Conservation (phyloP, 2,113 vertebrate species). For the Recurvirostra avosetta region DNA sequence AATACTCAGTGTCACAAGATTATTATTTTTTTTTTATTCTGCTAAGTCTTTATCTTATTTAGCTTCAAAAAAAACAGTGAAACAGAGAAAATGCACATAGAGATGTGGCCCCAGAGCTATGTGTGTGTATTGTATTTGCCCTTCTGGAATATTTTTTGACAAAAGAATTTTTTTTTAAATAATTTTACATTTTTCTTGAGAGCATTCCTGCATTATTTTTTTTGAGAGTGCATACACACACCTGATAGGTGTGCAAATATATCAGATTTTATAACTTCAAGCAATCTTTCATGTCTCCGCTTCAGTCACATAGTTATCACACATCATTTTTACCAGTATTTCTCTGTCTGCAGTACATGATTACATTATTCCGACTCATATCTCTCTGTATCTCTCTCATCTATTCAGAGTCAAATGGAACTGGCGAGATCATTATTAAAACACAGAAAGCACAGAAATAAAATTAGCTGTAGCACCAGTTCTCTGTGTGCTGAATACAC, state of each 20-base stretch:
- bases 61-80: background rate
- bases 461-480: background rate
- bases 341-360: background rate
- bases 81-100: background rate
- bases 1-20: accelerated
- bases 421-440: slow-evolving; percentile 10
- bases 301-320: background rate
- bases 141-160: background rate
- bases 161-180: background rate
- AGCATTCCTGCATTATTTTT: background rate
- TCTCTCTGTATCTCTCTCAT: background rate
- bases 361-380: background rate
- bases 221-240: background rate
- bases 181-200: background rate
- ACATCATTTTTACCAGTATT: background rate
- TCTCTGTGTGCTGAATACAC: background rate
- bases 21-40: background rate
- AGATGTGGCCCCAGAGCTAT: background rate
- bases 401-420: background rate
- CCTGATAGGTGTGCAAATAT: background rate
- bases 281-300: background rate
- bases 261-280: background rate
- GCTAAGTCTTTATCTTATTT: background rate
- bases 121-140: background rate
- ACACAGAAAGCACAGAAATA: background rate